Conservation (phyloP, 2,113 vertebrate genomes). For the Uropsilus gracilis region DNA sequence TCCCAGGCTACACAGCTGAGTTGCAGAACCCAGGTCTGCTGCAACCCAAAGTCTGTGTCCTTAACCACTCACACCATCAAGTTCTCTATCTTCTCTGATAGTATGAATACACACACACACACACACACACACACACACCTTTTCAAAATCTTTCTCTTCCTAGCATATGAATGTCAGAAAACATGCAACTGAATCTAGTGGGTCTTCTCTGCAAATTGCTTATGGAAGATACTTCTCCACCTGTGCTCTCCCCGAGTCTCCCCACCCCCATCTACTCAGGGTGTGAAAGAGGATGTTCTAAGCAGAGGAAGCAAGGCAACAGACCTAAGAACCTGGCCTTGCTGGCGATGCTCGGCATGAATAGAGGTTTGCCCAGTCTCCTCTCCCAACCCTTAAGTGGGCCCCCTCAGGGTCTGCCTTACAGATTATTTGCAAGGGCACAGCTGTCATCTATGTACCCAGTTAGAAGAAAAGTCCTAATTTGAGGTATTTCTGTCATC, state of each 20-base stretch:
- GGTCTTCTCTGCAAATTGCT: not conserved
- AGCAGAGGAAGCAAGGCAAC: not conserved
- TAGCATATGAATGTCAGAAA: not conserved
- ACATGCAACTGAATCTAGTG: not conserved
- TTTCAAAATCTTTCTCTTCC: not conserved
- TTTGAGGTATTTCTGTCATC: slow-evolving; percentile 18
- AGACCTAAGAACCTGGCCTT: not conserved
- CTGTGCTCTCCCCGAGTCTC: not conserved
- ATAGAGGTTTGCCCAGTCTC: not conserved
- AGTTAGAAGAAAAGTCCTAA: slow-evolving; percentile 19
- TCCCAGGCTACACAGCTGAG: not conserved
- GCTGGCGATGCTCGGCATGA: not conserved
- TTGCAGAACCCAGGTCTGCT: not conserved
- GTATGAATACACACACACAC: no score
- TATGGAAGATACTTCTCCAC: not conserved
- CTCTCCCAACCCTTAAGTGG: not conserved
- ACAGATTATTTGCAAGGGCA: not conserved
- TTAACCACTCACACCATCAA: not conserved
- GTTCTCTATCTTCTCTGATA: no score
- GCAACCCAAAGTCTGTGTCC: not conserved
- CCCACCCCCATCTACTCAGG: not conserved
- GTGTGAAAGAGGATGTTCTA: not conserved
- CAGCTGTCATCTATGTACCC: not conserved
- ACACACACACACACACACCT: no score
- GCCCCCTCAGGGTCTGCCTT: not conserved